These are phyloP conservation scores for Mus spicilegus DNA, from an alignment of 2,113 vertebrate genomes.

Conservation along the genomic window DNA sequence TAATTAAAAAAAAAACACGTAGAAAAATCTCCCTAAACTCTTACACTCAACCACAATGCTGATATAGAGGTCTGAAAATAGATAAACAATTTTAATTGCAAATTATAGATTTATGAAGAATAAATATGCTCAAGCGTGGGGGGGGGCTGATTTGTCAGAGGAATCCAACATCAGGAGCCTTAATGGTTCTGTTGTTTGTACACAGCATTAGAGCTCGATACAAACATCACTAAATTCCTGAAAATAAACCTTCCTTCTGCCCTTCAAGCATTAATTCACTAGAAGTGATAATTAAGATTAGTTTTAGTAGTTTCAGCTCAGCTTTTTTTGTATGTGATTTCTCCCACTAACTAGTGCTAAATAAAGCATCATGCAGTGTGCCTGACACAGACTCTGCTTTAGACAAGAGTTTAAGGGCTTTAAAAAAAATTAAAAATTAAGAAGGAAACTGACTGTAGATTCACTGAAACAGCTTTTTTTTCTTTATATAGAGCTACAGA, in stretches of 20 bases:
- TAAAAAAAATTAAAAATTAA: not conserved
- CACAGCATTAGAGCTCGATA: constrained; percentile 60
- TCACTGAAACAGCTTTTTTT: not conserved
- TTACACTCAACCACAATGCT: constrained; percentile 44
- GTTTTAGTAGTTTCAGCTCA: constrained; percentile 75
- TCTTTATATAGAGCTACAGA: not conserved
- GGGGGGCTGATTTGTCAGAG: not conserved
- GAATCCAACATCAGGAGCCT: constrained; percentile 7
- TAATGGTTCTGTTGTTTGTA: constrained; percentile 69
- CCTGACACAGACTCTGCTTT: constrained; percentile 43
- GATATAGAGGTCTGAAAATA: not conserved
- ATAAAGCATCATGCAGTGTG: constrained; percentile 70
- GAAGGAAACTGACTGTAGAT: not conserved
- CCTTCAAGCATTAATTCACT: constrained; percentile 81
- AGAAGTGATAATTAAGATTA: constrained; percentile 83
- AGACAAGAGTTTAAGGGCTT: constrained; percentile 53
- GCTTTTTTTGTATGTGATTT: constrained; percentile 58
- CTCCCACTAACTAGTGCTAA: constrained; percentile 73
- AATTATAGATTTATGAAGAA: constrained; percentile 60
- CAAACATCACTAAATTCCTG: constrained; percentile 73
- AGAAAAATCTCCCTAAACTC: constrained; percentile 48
- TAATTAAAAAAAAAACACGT: not conserved
- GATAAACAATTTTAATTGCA: constrained; percentile 29
- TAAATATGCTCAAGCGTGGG: not conserved
- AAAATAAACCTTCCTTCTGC: constrained; percentile 66